Conservation (phyloP, 2,113 vertebrate species). For the Mionectes macconnelli region DNA sequence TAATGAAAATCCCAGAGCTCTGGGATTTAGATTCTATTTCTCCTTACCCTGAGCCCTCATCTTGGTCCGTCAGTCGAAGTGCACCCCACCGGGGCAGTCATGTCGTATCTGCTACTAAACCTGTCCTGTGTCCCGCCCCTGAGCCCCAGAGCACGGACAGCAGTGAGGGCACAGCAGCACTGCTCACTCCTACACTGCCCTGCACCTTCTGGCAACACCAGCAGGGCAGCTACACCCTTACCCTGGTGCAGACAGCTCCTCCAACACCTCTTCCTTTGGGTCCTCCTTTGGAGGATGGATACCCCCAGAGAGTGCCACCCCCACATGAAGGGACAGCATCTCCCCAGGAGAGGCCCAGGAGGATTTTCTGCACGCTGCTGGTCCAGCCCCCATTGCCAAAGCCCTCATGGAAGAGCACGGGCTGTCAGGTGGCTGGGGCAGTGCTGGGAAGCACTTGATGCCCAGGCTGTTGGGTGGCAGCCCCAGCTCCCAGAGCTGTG, state of each 20-base stretch:
- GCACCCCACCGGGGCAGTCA: background rate
- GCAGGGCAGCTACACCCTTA: background rate
- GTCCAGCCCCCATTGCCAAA: background rate
- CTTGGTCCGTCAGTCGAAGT: background rate
- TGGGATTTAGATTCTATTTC: background rate
- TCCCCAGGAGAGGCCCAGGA: background rate
- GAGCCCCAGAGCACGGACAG: background rate
- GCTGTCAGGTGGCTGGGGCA: background rate
- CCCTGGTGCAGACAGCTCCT: rapidly evolving
- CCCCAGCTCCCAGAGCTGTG: background rate
- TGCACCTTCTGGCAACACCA: background rate
- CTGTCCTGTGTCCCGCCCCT: background rate
- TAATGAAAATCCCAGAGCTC: background rate
- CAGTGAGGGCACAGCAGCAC: background rate
- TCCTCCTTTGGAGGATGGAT: background rate
- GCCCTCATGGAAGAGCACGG: background rate
- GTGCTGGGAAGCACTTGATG: background rate
- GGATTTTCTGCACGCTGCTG: background rate
- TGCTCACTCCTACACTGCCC: background rate
- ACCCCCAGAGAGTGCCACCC: background rate
- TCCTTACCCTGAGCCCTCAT: background rate
- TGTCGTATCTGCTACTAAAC: background rate
- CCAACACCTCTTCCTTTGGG: background rate
- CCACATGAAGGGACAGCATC: background rate
- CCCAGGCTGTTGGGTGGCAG: background rate